A percentile compares a stretch with the other conserved stretches of the same genome.
Conservation (phyloP, 2,797 vertebrate species). For the Lates japonicus region DNA sequence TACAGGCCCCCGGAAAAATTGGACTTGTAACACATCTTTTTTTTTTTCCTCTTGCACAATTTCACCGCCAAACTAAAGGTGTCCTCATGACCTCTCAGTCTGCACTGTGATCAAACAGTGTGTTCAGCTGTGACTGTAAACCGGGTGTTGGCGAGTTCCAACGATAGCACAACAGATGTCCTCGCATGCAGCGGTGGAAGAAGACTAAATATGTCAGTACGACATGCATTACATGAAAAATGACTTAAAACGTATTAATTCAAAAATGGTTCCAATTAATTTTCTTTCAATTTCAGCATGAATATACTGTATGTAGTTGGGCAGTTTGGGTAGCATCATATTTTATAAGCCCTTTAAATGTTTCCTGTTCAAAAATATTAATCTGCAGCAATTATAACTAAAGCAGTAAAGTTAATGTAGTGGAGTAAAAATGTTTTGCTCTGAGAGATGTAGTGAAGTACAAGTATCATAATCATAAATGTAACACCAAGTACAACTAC, state of each 20-base stretch:
- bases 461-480: neutral
- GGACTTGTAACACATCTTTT: too few relatives aligned
- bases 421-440: neutral
- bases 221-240: neutral
- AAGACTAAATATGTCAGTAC: neutral
- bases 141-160: conserved; percentile 59
- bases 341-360: neutral
- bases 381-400: neutral
- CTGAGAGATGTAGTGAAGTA: too few relatives aligned
- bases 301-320: neutral
- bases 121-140: conserved; percentile 44
- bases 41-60: neutral
- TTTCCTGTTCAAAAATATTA: neutral
- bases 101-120: conserved; percentile 30
- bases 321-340: neutral
- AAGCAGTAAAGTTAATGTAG: neutral
- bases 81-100: conserved; percentile 55
- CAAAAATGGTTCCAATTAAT: neutral
- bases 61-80: conserved; percentile 19
- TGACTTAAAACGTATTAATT: neutral
- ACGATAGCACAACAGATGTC: conserved; percentile 57
- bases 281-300: too few relatives aligned
- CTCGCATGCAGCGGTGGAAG: conserved; percentile 1
- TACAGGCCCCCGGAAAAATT: neutral
- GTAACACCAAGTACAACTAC: neutral